Evolutionary conservation across 2,888 invertebrate species (phyloP), one percentile per base, ranked within the genome.

Genomic region (Synergus japonicus): DNA sequence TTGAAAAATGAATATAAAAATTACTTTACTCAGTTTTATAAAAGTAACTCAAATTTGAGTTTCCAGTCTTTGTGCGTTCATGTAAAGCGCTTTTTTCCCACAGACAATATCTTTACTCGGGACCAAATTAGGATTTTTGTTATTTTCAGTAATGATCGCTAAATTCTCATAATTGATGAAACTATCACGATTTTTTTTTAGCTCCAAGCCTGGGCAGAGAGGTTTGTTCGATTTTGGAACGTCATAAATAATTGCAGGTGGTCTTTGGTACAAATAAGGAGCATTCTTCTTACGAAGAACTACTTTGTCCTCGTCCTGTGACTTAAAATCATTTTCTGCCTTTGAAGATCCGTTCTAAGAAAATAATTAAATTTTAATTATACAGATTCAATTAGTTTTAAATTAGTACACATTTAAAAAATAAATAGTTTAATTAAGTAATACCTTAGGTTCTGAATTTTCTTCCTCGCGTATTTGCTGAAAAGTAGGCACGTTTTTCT

Each of bases 161-260:
- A 3, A 10, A 54, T 73, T 73, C 49, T 73, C 49, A 49, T 73
- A 54, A 54, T 8, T 12, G n/a, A 15, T 12, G n/a, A 15, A 15
- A 13, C 10, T 54, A n/a, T n/a, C 73, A 2, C 54, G 54, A 29
- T 73, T 37, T 4, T 54, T 49, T 49, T 54, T 49, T 1, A 13
- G 9, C 29, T n/a, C 10, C 5, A 37, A 37, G 54, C 12, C 29
- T 49, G 29, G 46, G 49, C n/a, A 29, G 4, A 54, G 4, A 37
- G 10, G 5, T 54, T 73, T 73, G 9, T 58, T 77, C 0, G 80
- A 78, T 3, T 78, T 65, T 18, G 83, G 82, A 12, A 83, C 82
- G 44, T 83, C 82, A 69, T 82, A 83, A 10, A 82, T 5, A 73
- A 77, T 10, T 54, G 49, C 37, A 3, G 54, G 37, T 54, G 73